These are phyloP conservation scores for Enteromius radiatus DNA, from an alignment of 2,797 vertebrate genomes.

Conservation along the genomic window DNA sequence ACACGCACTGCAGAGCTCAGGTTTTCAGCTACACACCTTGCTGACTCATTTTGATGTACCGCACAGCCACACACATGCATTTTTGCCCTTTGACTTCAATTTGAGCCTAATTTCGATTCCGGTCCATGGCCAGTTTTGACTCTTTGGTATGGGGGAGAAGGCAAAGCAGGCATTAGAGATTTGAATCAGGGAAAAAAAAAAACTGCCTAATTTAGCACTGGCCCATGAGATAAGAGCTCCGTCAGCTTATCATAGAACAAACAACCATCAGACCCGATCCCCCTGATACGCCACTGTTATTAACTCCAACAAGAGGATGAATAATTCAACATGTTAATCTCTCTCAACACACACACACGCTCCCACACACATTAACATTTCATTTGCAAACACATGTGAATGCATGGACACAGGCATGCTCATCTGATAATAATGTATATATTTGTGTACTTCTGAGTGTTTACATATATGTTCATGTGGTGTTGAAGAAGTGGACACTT, in stretches of 20 bases:
- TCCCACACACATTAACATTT: conserved; percentile 33
- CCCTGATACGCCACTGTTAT: conserved; percentile 62
- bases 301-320: conserved; percentile 67
- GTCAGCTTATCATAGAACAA: conserved; percentile 65
- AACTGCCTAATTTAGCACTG: conserved; percentile 54
- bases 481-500: conserved; percentile 26
- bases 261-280: conserved; percentile 63
- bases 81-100: conserved; percentile 27
- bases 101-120: conserved; percentile 35
- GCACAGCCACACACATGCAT: not conserved
- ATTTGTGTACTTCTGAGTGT: not conserved
- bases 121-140: conserved; percentile 14
- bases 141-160: conserved; percentile 34
- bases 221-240: conserved; percentile 57
- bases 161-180: conserved; percentile 47
- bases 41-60: conserved; percentile 7
- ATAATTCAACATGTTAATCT: conserved; percentile 68
- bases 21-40: conserved; percentile 7
- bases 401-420: conserved; percentile 40
- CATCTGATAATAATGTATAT: conserved; percentile 26
- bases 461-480: conserved; percentile 2
- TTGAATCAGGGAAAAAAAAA: conserved; percentile 47
- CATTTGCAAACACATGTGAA: conserved; percentile 50
- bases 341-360: conserved; percentile 41
- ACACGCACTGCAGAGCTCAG: not conserved